phyloP scores from a whole-genome alignment of 1,140 invertebrate species.

The Pseudomyrmex pallidus region DNA sequence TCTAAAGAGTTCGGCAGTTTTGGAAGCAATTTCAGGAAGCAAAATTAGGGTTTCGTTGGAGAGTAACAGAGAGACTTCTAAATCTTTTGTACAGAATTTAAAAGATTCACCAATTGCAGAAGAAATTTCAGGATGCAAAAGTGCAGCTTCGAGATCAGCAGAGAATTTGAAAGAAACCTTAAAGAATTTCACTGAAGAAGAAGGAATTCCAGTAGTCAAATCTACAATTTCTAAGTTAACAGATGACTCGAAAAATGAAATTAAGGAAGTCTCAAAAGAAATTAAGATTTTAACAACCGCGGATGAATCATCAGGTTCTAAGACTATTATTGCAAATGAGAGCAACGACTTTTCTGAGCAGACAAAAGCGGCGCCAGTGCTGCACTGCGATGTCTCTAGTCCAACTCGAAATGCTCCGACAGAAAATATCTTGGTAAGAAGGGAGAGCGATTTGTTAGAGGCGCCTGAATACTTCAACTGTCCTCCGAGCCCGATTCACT shows the following conservation, averaged over 20 bases:
- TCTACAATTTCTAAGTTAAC: slow-evolving; percentile 2
- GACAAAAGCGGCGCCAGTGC: slow-evolving; percentile 64
- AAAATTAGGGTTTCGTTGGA: neutral
- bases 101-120: slow-evolving; percentile 11
- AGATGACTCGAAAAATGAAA: slow-evolving; percentile 1
- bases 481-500: slow-evolving; percentile 74
- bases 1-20: no score
- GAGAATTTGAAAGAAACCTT: slow-evolving; percentile 14
- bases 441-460: slow-evolving; percentile 73
- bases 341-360: slow-evolving; percentile 65
- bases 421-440: slow-evolving; percentile 73
- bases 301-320: no score
- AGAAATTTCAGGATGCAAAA: neutral
- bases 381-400: slow-evolving; percentile 65
- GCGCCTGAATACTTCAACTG: slow-evolving; percentile 77
- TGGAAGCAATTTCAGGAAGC: no score
- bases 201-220: slow-evolving; percentile 13
- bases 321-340: slow-evolving; percentile 47
- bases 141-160: neutral
- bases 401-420: slow-evolving; percentile 73
- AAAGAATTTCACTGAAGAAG: slow-evolving; percentile 49
- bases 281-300: slow-evolving; percentile 40
- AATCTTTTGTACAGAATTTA: slow-evolving; percentile 1
- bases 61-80: slow-evolving; percentile 11
- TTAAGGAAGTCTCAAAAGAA: slow-evolving; percentile 18